phyloP scores from a whole-genome alignment of 2,797 vertebrate species.

The Pyrocephalus nanus region DNA sequence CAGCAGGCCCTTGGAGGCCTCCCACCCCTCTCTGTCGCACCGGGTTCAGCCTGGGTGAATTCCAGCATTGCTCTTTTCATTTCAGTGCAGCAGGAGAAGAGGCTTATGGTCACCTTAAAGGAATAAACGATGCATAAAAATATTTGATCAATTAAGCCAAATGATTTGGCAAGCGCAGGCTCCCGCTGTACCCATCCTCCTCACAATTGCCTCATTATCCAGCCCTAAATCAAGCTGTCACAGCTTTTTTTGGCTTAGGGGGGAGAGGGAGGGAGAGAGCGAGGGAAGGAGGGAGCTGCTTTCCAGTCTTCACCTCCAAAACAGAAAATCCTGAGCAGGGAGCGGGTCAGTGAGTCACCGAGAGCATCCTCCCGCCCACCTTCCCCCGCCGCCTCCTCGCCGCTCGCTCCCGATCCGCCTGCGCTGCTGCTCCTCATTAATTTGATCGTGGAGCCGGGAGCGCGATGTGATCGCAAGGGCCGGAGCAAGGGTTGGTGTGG shows the following conservation, averaged over 20 bases:
- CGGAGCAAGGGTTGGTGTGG: not conserved
- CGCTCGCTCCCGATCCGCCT: not conserved
- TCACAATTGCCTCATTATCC: constrained; percentile 45
- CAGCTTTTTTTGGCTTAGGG: not conserved
- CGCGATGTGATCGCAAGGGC: not conserved
- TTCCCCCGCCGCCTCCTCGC: not conserved
- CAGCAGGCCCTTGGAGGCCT: not conserved
- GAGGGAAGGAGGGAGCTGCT: not conserved
- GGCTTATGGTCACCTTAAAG: constrained; percentile 40
- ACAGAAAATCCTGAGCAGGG: not conserved
- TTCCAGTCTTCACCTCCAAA: not conserved
- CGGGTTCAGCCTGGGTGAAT: not conserved
- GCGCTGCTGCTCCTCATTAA: constrained; percentile 19
- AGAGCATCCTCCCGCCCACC: not conserved
- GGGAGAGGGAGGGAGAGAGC: not conserved
- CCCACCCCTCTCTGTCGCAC: not conserved
- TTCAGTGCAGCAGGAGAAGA: not conserved
- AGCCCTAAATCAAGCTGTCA: constrained; percentile 56
- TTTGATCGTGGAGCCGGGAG: not conserved
- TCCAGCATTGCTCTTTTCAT: constrained; percentile 17
- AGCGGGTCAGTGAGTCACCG: not conserved
- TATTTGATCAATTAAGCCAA: constrained; percentile 66
- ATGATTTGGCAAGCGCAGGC: constrained; percentile 19
- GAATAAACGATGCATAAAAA: constrained; percentile 56
- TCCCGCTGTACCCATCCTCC: constrained; percentile 41